Evolutionary conservation across 2,797 vertebrate species (phyloP), one percentile per base, ranked within the genome.

Genomic region (Eospalax fontanierii): DNA sequence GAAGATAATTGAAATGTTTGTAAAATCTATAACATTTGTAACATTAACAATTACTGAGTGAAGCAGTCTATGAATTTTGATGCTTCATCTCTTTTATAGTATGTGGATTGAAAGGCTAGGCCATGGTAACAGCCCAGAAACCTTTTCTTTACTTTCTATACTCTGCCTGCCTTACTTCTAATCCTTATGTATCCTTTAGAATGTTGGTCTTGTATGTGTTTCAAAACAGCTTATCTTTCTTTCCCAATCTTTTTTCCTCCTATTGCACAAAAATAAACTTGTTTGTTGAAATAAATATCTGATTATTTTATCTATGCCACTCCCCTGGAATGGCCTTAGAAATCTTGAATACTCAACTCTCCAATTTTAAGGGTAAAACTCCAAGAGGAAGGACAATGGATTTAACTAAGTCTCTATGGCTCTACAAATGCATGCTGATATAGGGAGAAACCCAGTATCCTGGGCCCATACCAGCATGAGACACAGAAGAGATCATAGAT

Each of bases 351-450:
- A 83, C 22, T 35, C 5, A 2, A 43, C 1, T 22, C 9, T 35
- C 66, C 33, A 54, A 54, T 91, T 89, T 81, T 93, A 97, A 94
- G 81, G n/a, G 1, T 91, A 54, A 82, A 30, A 79, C 4, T 3
- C 15, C 54, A 68, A 63, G 22, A 90, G 5, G 15, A 12, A 10
- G 5, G 15, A 12, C 10, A 57, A 3, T 14, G 2, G 14, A 21
- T 15, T 95, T 89, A 65, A 1, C 21, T 10, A 65, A 66, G 38
- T 5, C 57, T 16, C 12, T 68, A 40, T 71, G 50, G 22, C 61
- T 24, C 6, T 94, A 43, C 70, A 80, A 61, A 30, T 54, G 63
- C 6, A 43, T 82, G 43, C 33, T 68, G 43, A 94, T 10, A 18
- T 81, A 59, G 1, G 14, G 12, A 70, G 84, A 33, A 92, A 24